Conservation (phyloP, 2,113 vertebrate species). For the Trichomycterus rosablanca region DNA sequence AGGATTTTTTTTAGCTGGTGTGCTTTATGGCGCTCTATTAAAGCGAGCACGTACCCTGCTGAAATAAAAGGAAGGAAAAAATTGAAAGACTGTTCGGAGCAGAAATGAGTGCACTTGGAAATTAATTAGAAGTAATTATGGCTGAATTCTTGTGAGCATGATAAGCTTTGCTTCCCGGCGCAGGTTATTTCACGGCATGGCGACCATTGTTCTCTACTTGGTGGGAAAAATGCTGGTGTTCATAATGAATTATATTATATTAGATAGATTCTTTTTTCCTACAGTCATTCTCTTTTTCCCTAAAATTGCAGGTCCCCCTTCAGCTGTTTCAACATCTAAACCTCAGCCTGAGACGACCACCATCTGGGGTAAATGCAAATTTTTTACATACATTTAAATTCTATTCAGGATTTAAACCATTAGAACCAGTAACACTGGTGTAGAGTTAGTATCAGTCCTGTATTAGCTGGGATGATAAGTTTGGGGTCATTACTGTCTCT, state of each 20-base stretch:
- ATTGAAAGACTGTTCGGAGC: constrained; percentile 28
- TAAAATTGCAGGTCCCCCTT: too few species aligned
- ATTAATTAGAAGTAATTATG: constrained; percentile 45
- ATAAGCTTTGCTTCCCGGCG: constrained; percentile 21
- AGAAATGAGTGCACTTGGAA: constrained; percentile 34
- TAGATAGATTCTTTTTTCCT: too few species aligned
- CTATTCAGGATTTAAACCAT: too few species aligned
- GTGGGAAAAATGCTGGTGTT: not conserved
- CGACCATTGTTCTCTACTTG: constrained; percentile 6
- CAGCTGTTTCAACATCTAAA: too few species aligned
- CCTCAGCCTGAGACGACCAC: too few species aligned
- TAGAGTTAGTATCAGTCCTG: too few species aligned
- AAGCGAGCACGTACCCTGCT: constrained; percentile 26
- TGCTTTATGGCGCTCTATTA: constrained; percentile 40
- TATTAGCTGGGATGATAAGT: too few species aligned
- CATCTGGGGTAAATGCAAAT: too few species aligned
- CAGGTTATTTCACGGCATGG: constrained; percentile 4
- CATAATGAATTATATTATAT: not conserved
- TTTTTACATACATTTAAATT: too few species aligned
- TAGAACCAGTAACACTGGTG: too few species aligned
- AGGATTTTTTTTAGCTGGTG: constrained; percentile 17
- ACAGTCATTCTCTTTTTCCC: too few species aligned
- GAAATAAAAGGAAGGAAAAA: constrained; percentile 33
- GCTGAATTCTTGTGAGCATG: constrained; percentile 29
- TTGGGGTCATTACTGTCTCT: too few species aligned